These are phyloP conservation scores for Gasterosteus aculeatus DNA, from an alignment of 2,113 vertebrate species.

Conservation along the genomic window DNA sequence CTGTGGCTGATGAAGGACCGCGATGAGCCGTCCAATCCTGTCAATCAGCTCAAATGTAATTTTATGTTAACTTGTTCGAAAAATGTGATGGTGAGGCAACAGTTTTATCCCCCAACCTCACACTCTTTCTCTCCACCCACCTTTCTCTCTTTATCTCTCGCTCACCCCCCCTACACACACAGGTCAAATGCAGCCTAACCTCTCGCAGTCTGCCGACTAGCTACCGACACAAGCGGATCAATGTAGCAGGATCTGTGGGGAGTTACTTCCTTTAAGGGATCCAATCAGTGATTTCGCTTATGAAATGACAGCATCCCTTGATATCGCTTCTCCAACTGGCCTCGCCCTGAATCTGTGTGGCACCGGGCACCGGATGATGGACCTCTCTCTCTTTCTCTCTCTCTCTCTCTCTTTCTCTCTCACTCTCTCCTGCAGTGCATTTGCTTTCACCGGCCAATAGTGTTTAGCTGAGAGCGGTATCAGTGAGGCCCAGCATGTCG, in stretches of 20 bases:
- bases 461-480: constrained; percentile 67
- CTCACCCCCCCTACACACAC: not conserved
- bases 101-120: too few relatives aligned
- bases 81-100: too few relatives aligned
- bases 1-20: too few relatives aligned
- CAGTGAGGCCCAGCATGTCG: constrained; percentile 68
- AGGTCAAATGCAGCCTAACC: constrained; percentile 44
- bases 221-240: constrained; percentile 52
- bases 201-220: constrained; percentile 11
- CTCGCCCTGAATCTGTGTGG: constrained; percentile 1
- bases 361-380: not conserved
- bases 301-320: constrained; percentile 52
- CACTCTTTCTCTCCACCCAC: too few relatives aligned
- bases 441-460: constrained; percentile 46
- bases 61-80: too few relatives aligned
- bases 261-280: constrained; percentile 18
- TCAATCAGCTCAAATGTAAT: too few relatives aligned
- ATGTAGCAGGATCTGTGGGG: constrained; percentile 40
- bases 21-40: too few relatives aligned
- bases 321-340: constrained; percentile 29
- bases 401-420: not conserved
- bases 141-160: not conserved
- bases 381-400: not conserved
- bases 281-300: constrained; percentile 29
- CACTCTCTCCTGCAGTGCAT: constrained; percentile 27